These are phyloP conservation scores for Pteruthius melanotis DNA, from an alignment of 2,113 vertebrate genomes.

Conservation along the genomic window DNA sequence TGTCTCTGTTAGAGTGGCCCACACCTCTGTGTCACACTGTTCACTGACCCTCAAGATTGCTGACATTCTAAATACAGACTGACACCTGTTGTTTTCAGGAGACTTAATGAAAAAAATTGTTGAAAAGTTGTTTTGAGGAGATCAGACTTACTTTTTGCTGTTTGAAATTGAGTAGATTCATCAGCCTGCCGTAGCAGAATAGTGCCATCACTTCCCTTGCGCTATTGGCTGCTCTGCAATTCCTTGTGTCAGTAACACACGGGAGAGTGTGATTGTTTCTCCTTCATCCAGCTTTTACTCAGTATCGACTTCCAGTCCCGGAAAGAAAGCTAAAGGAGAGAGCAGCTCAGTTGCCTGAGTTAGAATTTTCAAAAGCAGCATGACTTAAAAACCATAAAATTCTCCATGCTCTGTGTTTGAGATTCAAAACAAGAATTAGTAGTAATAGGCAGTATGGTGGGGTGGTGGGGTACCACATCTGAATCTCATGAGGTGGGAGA, in stretches of 20 bases:
- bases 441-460: neutral
- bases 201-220: neutral
- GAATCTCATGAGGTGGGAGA: neutral
- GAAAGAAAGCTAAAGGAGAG: neutral
- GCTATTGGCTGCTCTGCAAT: neutral
- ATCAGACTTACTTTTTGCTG: neutral
- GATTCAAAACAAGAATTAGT: neutral
- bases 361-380: neutral
- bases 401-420: neutral
- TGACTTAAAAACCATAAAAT: neutral
- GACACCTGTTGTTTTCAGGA: neutral
- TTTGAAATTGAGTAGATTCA: neutral
- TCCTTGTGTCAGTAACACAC: neutral
- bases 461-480: neutral
- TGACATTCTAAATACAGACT: neutral
- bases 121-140: neutral
- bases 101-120: neutral
- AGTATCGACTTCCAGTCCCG: neutral
- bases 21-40: neutral
- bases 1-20: neutral
- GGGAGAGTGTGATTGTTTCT: neutral
- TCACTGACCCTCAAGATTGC: no score
- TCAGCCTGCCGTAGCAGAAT: accelerated
- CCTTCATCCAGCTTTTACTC: neutral
- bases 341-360: neutral